Percentiles rank a stretch among this genome's conserved stretches.
phyloP scores from a whole-genome alignment of 2,888 invertebrate genomes.

The Meiosimyza platycephala region DNA sequence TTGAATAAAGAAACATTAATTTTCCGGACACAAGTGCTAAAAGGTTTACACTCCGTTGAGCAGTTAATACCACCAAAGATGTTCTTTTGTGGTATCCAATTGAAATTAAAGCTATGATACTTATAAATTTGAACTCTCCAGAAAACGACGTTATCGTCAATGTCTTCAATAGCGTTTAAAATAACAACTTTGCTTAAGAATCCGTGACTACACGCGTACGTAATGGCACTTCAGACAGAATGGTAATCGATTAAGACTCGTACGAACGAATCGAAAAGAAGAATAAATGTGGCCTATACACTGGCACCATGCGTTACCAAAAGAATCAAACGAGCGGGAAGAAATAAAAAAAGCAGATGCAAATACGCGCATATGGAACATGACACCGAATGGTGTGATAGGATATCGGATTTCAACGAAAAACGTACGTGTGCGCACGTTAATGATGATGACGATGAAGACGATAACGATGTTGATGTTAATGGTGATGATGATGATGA shows the following conservation, averaged over 20 bases:
- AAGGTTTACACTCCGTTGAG: not conserved
- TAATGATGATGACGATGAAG: conserved; percentile 4
- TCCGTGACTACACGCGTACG: conserved; percentile 28
- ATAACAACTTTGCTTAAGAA: not conserved
- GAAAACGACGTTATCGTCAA: conserved; percentile 23
- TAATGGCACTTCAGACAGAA: conserved; percentile 30
- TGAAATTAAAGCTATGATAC: conserved; percentile 28
- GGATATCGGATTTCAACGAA: conserved; percentile 33
- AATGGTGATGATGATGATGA: not conserved
- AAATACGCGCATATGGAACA: conserved; percentile 22
- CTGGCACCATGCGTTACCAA: conserved; percentile 34
- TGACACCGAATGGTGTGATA: conserved; percentile 22
- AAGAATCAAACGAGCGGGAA: conserved; percentile 12
- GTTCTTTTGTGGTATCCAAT: conserved; percentile 27
- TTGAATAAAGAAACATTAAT: too few relatives aligned
- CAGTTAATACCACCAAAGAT: conserved; percentile 1
- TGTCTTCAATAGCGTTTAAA: not conserved
- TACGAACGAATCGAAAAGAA: not conserved
- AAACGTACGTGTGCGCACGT: conserved; percentile 23
- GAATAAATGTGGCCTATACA: not conserved
- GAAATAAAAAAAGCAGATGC: conserved; percentile 34
- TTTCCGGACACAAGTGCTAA: conserved; percentile 4
- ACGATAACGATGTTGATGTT: not conserved
- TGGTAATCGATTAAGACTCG: conserved; percentile 31
- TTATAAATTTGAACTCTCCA: conserved; percentile 32